phyloP scores from a whole-genome alignment of 2,797 vertebrate species.

The Microhierax caerulescens region DNA sequence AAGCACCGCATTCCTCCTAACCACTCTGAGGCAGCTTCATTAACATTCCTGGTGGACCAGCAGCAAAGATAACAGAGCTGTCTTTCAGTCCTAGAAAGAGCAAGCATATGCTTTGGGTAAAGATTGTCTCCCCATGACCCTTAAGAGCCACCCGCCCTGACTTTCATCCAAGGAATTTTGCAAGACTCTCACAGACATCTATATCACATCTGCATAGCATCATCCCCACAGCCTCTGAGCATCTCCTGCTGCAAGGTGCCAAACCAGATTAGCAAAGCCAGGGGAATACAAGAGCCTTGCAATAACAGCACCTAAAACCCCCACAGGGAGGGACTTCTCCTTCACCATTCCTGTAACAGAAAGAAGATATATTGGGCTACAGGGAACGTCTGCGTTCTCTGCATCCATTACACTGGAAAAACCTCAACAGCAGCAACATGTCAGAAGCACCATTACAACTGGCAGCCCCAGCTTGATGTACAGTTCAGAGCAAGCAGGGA shows the following conservation, averaged over 20 bases:
- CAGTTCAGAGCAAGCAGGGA: accelerated
- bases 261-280: not conserved
- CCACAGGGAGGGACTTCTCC: not conserved
- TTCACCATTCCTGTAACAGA: not conserved
- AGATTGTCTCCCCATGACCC: not conserved
- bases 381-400: not conserved
- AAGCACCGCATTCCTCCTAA: not conserved
- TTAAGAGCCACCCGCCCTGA: not conserved
- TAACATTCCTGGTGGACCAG: not conserved
- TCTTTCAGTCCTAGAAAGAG: not conserved
- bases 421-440: not conserved
- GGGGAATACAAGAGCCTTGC: not conserved
- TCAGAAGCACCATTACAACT: not conserved
- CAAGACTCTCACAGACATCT: not conserved
- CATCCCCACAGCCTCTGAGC: not conserved
- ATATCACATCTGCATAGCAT: not conserved
- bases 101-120: not conserved
- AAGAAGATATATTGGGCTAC: not conserved
- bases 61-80: not conserved
- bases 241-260: not conserved
- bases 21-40: not conserved
- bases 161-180: not conserved
- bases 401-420: not conserved
- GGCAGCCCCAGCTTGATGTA: not conserved
- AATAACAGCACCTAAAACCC: not conserved